Evolutionary conservation across 2,797 vertebrate species (phyloP).

Genomic region (Platyrinchus mystaceus): DNA sequence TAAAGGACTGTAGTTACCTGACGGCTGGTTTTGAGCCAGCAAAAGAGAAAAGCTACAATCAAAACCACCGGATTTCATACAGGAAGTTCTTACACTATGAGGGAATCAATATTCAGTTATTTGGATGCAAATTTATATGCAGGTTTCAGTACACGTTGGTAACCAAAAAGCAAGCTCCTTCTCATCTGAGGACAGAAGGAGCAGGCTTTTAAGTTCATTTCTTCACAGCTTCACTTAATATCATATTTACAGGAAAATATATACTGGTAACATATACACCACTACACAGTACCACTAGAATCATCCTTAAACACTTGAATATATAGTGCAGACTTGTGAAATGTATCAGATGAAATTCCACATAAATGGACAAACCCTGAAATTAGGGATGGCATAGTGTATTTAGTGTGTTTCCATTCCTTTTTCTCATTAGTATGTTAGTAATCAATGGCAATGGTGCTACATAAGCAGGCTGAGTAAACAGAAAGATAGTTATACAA

Average conservation of each 20-base stretch:
- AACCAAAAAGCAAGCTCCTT: conserved; percentile 59
- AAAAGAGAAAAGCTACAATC: conserved; percentile 59
- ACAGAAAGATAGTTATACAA: conserved; percentile 30
- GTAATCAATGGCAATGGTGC: conserved; percentile 75
- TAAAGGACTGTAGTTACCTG: conserved; percentile 51
- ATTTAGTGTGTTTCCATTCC: conserved; percentile 65
- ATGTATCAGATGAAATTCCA: conserved; percentile 84
- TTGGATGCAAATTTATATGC: conserved; percentile 6
- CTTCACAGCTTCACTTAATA: conserved; percentile 56
- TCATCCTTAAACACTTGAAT: conserved; percentile 89
- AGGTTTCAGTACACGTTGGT: conserved; percentile 23
- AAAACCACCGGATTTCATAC: conserved; percentile 43
- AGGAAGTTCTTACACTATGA: conserved; percentile 42
- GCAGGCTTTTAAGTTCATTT: conserved; percentile 46
- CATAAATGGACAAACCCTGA: conserved; percentile 57
- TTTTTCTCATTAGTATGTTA: conserved; percentile 55
- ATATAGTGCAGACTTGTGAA: conserved; percentile 80
- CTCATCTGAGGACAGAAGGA: conserved; percentile 54
- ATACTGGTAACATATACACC: conserved; percentile 67
- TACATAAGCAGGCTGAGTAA: conserved; percentile 67
- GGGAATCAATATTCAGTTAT: conserved; percentile 66
- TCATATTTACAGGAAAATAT: conserved; percentile 54
- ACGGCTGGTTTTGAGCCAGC: conserved; percentile 59
- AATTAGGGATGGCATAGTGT: conserved; percentile 59
- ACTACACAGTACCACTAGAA: conserved; percentile 72